Evolutionary conservation across 2,888 invertebrate genomes (phyloP), one percentile per base, ranked within the genome.

Genomic region (Lithosia quadra): DNA sequence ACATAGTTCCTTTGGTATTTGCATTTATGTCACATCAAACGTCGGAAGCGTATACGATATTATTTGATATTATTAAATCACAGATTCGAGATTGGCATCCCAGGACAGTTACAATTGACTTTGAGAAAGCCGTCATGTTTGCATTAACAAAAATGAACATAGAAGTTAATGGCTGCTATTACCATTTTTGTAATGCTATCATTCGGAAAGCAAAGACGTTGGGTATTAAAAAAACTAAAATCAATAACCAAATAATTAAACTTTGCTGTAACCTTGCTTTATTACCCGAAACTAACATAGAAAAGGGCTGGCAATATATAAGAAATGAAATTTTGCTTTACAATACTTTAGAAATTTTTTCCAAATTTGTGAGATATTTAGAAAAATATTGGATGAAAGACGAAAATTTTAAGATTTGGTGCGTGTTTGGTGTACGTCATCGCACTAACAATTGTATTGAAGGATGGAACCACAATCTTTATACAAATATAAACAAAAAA

Each of bases 11-110:
- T 18, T 55, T 55, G 18, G 55, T 18, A 55, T 55, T 55, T 55
- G 55, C 55, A 55, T 55, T 55, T 55, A 55, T 55, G 55, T 18
- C 49, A n/a, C 49, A 49, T 49, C 49, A 49, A 49, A 49, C 15
- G 7, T 18, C 15, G 49, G n/a, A 15, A 49, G 49, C 49, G 15
- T 49, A 49, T 49, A 18, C n/a, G n/a, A 49, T n/a, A n/a, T n/a
- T 49, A 18, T 49, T 49, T 5, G 49, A 49, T 49, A 15, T 49
- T 15, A 15, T 49, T n/a, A 49, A 49, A 49, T 2, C 49, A 49
- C 49, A n/a, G 15, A 49, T 49, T 49, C 49, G 18, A n/a, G 49
- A 49, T 18, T 49, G 55, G 55, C 55, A 22, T 3, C 55, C 55
- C 18, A 13, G 18, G 18, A 18, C 18, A n/a, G 55, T 55, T 9